phyloP scores from a whole-genome alignment of 2,113 vertebrate genomes.

The Microcebus lehilahytsara region DNA sequence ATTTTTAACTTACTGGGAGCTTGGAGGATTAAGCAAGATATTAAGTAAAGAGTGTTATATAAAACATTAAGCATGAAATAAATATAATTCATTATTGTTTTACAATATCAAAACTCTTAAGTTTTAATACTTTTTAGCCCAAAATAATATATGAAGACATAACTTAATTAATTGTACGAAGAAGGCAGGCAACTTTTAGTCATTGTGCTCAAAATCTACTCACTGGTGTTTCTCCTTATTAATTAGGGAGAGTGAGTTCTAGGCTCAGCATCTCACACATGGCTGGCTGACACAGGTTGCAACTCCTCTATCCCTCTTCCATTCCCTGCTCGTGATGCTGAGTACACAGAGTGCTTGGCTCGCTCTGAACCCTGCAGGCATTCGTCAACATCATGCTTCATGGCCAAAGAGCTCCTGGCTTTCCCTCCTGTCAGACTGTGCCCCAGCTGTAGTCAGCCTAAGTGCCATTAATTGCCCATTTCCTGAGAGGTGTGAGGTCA shows the following conservation, averaged over 20 bases:
- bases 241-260: not conserved
- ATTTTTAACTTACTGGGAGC: not conserved
- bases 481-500: conserved; percentile 54
- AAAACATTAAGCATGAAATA: not conserved
- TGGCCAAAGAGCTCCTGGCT: not conserved
- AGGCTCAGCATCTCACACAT: not conserved
- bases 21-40: not conserved
- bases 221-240: not conserved
- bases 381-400: not conserved
- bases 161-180: not conserved
- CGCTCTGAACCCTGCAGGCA: not conserved
- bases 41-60: not conserved
- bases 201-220: not conserved
- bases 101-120: not conserved
- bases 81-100: not conserved
- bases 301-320: not conserved
- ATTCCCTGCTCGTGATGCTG: not conserved
- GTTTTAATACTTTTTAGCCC: not conserved
- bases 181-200: not conserved
- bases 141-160: not conserved
- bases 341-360: not conserved
- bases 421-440: conserved; percentile 12
- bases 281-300: not conserved
- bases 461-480: conserved; percentile 44
- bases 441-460: not conserved